phyloP scores from a whole-genome alignment of 2,888 invertebrate species.

The Stenolophus ochropezus region DNA sequence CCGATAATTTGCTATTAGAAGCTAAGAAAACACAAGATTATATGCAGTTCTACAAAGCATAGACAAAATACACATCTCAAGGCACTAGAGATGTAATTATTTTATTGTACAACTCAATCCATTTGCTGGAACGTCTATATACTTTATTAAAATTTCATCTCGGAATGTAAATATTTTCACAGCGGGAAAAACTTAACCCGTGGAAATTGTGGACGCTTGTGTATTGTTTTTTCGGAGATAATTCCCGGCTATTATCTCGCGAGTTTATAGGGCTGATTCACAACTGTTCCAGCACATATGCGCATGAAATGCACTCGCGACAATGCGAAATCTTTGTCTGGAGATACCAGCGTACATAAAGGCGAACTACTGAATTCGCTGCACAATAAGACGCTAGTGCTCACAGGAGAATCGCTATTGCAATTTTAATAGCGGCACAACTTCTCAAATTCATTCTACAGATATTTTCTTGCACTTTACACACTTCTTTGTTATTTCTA shows the following conservation, averaged over 20 bases:
- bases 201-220: conserved; percentile 18
- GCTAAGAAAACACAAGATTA: background rate
- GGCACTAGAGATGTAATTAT: conserved; percentile 22
- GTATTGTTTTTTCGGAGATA: background rate
- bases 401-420: no score
- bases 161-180: conserved; percentile 18
- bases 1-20: no score
- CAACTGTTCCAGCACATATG: conserved; percentile 13
- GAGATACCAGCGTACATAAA: no score
- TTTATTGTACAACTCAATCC: conserved; percentile 19
- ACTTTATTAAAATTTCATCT: conserved; percentile 37
- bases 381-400: no score
- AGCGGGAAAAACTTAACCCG: conserved; percentile 1
- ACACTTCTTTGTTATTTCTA: no score
- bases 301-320: background rate
- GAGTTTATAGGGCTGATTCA: conserved; percentile 8
- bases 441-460: no score
- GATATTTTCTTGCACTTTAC: no score
- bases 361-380: no score
- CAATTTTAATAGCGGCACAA: no score
- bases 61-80: conserved; percentile 12
- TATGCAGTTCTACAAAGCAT: conserved; percentile 7
- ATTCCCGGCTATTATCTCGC: conserved; percentile 20
- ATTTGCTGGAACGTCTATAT: conserved; percentile 23
- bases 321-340: no score